These are phyloP conservation scores for Mimachlamys varia DNA, from an alignment of 2,888 invertebrate species.

Conservation along the genomic window DNA sequence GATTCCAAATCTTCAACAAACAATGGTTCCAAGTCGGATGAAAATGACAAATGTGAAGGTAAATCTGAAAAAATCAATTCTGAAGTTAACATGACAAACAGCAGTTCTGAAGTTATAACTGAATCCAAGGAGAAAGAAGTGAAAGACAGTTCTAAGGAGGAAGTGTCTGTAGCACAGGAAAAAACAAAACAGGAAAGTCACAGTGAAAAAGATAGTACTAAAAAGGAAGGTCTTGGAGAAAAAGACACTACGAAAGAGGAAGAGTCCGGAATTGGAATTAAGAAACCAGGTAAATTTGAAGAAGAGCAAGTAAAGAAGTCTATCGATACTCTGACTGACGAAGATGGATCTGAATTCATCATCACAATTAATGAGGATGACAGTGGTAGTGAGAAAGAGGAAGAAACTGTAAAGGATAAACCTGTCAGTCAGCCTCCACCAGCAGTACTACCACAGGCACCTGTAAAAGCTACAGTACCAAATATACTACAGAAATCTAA, in stretches of 20 bases:
- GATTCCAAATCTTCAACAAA: neutral
- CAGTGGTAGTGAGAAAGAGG: constrained; percentile 42
- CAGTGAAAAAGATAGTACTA: too few relatives aligned
- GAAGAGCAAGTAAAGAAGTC: constrained; percentile 38
- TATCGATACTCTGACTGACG: constrained; percentile 59
- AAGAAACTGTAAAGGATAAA: constrained; percentile 25
- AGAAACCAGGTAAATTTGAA: neutral
- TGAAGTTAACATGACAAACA: neutral
- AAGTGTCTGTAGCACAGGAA: neutral
- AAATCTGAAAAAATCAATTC: neutral
- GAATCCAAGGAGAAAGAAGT: constrained; percentile 12
- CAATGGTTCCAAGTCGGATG: neutral
- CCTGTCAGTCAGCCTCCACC: constrained; percentile 31
- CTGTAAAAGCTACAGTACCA: neutral
- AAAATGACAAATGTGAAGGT: neutral
- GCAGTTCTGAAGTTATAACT: neutral
- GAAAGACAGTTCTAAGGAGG: neutral
- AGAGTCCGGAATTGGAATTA: too few relatives aligned
- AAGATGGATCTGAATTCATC: constrained; percentile 58
- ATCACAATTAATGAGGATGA: constrained; percentile 60
- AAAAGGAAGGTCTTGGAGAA: neutral
- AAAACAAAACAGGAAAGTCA: too few relatives aligned
- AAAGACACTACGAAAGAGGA: neutral
- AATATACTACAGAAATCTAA: constrained; percentile 2
- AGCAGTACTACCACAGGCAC: neutral